phyloP scores from a whole-genome alignment of 2,888 invertebrate genomes.

The Noctua fimbriata region DNA sequence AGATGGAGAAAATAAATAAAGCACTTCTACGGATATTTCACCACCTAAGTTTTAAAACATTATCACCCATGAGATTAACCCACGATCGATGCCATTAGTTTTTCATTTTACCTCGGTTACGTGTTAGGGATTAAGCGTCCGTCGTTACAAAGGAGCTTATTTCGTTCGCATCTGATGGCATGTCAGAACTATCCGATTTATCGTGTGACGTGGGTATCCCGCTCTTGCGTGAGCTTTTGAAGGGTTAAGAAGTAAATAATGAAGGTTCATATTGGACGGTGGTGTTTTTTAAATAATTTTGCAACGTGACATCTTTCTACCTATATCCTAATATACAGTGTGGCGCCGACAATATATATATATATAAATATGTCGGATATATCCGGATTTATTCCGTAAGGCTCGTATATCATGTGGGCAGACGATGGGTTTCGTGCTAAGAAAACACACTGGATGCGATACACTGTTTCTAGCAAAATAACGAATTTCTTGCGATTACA shows the following conservation, averaged over 20 bases:
- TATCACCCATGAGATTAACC: conserved; percentile 10
- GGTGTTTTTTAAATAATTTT: conserved; percentile 19
- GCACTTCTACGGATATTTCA: background rate
- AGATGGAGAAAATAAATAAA: no score
- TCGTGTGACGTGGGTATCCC: conserved; percentile 61
- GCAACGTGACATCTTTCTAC: no score
- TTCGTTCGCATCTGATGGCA: conserved; percentile 55
- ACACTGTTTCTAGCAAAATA: no score
- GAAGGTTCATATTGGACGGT: conserved; percentile 34
- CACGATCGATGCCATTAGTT: conserved; percentile 30
- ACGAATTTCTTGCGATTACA: no score
- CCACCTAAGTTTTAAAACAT: background rate
- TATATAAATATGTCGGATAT: no score
- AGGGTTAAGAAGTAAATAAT: conserved; percentile 64
- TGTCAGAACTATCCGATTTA: conserved; percentile 66
- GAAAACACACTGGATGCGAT: no score
- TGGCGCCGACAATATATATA: no score
- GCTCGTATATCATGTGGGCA: no score
- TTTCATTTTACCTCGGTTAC: conserved; percentile 55
- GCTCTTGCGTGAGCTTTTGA: conserved; percentile 39
- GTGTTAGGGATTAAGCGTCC: conserved; percentile 64
- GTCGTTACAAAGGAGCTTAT: conserved; percentile 66
- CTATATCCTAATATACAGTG: no score
- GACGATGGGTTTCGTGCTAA: no score
- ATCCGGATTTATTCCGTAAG: no score